Conservation (phyloP, 2,888 invertebrate genomes). For the Tanypteryx hageni region DNA sequence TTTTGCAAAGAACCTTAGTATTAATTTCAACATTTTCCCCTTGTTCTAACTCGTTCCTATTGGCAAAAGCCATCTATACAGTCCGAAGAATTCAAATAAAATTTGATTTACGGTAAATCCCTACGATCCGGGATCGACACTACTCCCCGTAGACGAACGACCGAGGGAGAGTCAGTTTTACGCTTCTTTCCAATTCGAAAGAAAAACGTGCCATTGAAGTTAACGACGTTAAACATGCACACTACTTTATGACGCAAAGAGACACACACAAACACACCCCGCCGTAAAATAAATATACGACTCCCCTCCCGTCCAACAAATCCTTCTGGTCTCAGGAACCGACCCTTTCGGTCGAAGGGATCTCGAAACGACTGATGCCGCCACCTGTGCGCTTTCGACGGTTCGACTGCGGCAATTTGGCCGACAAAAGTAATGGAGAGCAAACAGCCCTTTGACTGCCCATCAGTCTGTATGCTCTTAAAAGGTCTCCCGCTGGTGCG, state of each 20-base stretch:
- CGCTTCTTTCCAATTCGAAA: too few species aligned
- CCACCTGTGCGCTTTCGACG: not conserved
- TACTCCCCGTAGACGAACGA: too few species aligned
- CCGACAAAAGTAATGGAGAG: conserved; percentile 38
- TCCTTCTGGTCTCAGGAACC: not conserved
- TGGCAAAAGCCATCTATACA: too few species aligned
- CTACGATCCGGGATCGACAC: too few species aligned
- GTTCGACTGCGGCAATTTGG: not conserved
- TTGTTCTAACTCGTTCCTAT: too few species aligned
- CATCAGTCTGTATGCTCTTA: conserved; percentile 33
- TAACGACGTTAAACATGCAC: not conserved
- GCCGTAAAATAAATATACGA: not conserved
- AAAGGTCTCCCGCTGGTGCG: conserved; percentile 30
- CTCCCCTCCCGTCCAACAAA: not conserved
- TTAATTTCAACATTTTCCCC: too few species aligned
- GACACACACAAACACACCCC: not conserved
- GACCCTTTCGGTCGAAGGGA: not conserved
- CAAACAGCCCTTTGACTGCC: conserved; percentile 55
- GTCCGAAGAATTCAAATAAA: too few species aligned
- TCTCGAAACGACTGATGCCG: not conserved
- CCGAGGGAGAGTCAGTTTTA: too few species aligned
- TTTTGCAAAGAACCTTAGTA: too few species aligned
- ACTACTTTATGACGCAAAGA: not conserved
- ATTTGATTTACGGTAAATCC: too few species aligned
- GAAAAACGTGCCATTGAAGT: not conserved